phyloP scores from a whole-genome alignment of 2,888 invertebrate species.

The Ametastegia equiseti region DNA sequence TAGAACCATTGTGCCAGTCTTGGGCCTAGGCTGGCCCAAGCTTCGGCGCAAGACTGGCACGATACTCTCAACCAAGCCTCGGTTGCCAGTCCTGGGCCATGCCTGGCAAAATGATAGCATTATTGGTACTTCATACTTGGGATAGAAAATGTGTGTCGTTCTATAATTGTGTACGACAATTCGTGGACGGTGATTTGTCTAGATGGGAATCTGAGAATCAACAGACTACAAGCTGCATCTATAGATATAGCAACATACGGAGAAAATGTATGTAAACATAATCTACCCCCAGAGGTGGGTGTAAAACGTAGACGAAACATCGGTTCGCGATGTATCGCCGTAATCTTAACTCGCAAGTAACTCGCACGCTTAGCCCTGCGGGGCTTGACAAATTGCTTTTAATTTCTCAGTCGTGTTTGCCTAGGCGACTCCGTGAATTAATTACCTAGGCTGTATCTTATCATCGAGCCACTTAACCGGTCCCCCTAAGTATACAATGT shows the following conservation, averaged over 20 bases:
- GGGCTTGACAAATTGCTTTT: slow-evolving; percentile 46
- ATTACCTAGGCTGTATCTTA: slow-evolving; percentile 45
- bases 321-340: slow-evolving; percentile 22
- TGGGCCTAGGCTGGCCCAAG: too few relatives aligned
- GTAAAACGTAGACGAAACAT: slow-evolving; percentile 16
- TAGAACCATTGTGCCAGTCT: too few relatives aligned
- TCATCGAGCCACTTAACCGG: slow-evolving; percentile 47
- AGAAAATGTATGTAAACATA: slow-evolving; percentile 21
- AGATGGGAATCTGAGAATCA: too few relatives aligned
- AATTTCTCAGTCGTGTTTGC: slow-evolving; percentile 47
- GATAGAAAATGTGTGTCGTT: too few relatives aligned
- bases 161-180: too few relatives aligned
- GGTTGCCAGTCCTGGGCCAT: too few relatives aligned
- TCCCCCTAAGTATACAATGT: slow-evolving; percentile 34
- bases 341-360: slow-evolving; percentile 33
- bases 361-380: neutral
- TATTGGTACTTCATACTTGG: too few relatives aligned
- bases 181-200: neutral
- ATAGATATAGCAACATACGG: too few relatives aligned
- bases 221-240: neutral
- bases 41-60: too few relatives aligned
- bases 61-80: too few relatives aligned
- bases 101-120: too few relatives aligned
- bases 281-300: neutral
- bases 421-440: slow-evolving; percentile 47